Base-by-base conservation (phyloP, 2,888 invertebrate species). In the Lobophora halterata region DNA sequence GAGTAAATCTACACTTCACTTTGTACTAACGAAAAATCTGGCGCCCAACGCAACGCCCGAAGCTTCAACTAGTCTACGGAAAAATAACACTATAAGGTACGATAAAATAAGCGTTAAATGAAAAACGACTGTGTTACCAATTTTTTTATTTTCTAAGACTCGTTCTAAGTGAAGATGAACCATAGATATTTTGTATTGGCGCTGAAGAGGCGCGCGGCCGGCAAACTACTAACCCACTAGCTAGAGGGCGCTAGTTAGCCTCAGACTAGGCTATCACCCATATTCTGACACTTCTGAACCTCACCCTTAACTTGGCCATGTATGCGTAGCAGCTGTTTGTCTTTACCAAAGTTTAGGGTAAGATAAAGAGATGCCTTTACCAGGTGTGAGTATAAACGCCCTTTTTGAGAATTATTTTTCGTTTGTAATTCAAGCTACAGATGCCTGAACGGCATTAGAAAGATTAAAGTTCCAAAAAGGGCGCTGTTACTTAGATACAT, bases 121-220 rank as follows among this genome's bases (percentile, higher is more conserved):
- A 86, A 86, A 86, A 83, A 71, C 85, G 67, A 77, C 81, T 79
- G 79, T 82, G 71, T 83, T 76, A 85, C 79, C 81, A 78, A 81
- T 78, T 60, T 63, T 63, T 61, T 65, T 52, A 61, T 83, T 79
- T 79, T 75, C 79, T 82, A 80, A 79, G 69, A 77, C 69, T 77
- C 67, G 63, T 61, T 71, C 83, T 83, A 85, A 79, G 83, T 85
- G 85, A 79, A 82, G 80, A 81, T 83, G 83, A 83, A 79, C 74
- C 80, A 79, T 78, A 80, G 65, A 71, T 68, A 64, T 67, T 71
- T 68, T 65, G 53, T 68, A 70, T 74, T 77, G 73, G 78, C 81
- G 61, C 69, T 67, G 68, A 70, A 61, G 68, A 75, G 80, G 79
- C 85, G 82, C 81, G 76, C 82, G 81, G 78, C 79, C 79, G 58